Base-by-base conservation (phyloP, 2,888 invertebrate genomes). In the Eutolmus rufibarbis region DNA sequence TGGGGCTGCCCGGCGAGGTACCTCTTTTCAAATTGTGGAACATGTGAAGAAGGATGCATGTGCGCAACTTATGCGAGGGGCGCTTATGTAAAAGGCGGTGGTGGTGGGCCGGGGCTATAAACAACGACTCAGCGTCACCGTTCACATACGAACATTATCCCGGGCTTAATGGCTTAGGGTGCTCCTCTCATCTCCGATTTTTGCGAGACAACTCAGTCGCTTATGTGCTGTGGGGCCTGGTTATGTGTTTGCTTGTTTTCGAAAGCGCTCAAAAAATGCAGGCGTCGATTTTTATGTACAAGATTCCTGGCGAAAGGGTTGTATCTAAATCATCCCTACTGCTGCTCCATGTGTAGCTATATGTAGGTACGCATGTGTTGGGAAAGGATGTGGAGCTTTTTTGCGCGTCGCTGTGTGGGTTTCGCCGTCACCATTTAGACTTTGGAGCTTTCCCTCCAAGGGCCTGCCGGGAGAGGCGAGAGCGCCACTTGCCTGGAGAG, bases 271-370 rank as follows among this genome's bases (percentile, higher is more conserved):
- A 57, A 86, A 86, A 86, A 78, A 77, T 77, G 77, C 77, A 86
- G 46, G 86, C 86, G 86, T 51, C 77, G 76, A 86, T 86, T 86
- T 86, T 86, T 86, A 86, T 86, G 56, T 86, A 86, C 74, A 85
- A 77, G 40, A 51, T 23, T 86, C 23, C 23, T 34, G 78, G 31
- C 43, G 57, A 86, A 86, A 86, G 86, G 86, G 77, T 86, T 86
- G 76, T 86, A 77, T 77, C 77, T 74, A 85, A 85, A 85, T 74
- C 43, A 85, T 74, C 74, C 85, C 74, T 74, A 40, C 74, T 31
- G 40, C 66, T 57, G 28, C 1, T 34, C 43, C 37, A 76, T 40
- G 34, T 85, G 74, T 23, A 74, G 28, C 23, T 23, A 43, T 51
- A 37, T 84, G 74, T 74, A n/a, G 40, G 28, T 86, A 86, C 78